Evolutionary conservation across 2,113 vertebrate species (phyloP).

Genomic region (Odontophorus gujanensis): DNA sequence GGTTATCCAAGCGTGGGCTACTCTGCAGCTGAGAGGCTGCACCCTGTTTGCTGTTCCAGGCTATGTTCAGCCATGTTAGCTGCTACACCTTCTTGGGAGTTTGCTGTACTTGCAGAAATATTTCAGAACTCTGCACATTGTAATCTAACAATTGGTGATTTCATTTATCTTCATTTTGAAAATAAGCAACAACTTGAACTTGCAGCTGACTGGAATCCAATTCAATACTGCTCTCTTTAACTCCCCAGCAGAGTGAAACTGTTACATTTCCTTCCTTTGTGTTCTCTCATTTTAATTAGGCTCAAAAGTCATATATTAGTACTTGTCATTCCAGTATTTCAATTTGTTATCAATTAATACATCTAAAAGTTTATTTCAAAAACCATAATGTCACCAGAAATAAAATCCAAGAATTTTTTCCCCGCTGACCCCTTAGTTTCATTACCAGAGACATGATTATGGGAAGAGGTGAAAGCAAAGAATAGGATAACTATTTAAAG

Average conservation of each 20-base stretch:
- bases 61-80: background rate
- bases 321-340: background rate
- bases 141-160: slow-evolving; percentile 60
- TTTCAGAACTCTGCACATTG: slow-evolving; percentile 25
- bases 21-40: background rate
- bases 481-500: background rate
- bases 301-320: background rate
- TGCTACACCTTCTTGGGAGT: background rate
- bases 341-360: background rate
- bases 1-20: background rate
- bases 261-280: background rate
- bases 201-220: background rate
- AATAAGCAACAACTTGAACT: slow-evolving; percentile 1
- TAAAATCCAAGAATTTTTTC: background rate
- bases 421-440: background rate
- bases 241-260: background rate
- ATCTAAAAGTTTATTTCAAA: background rate
- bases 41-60: background rate
- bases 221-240: background rate
- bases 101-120: background rate
- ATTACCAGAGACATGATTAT: background rate
- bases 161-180: slow-evolving; percentile 60
- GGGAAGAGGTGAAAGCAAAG: background rate
- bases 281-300: background rate
- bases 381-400: slow-evolving; percentile 1